Conservation (phyloP, 2,797 vertebrate species). For the Melanotaenia trifasciata region DNA sequence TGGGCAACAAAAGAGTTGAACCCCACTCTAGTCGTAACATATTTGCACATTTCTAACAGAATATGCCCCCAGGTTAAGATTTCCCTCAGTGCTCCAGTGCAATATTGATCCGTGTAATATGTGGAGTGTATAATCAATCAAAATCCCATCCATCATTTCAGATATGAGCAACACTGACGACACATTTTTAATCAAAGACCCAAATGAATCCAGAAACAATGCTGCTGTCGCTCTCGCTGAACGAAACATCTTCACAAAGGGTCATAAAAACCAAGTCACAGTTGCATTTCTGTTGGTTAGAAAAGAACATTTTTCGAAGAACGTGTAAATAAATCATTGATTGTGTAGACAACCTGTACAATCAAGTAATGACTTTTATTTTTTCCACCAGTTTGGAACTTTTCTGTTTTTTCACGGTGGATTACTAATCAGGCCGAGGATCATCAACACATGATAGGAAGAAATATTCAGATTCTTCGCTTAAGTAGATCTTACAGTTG, state of each 20-base stretch:
- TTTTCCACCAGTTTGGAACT: neutral
- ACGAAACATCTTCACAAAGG: neutral
- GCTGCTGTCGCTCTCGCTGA: neutral
- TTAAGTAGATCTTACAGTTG: too few relatives aligned
- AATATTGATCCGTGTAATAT: neutral
- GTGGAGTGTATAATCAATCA: neutral
- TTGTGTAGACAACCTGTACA: too few relatives aligned
- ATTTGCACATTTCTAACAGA: neutral
- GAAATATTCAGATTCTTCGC: too few relatives aligned
- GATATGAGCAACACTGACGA: neutral
- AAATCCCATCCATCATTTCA: neutral
- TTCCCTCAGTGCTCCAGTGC: neutral
- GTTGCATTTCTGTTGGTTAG: neutral
- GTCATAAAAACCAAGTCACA: neutral
- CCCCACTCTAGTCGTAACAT: neutral
- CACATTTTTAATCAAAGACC: neutral
- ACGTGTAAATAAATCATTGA: too few relatives aligned
- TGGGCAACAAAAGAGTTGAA: neutral
- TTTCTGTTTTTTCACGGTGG: neutral
- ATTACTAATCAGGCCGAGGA: too few relatives aligned
- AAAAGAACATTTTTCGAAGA: neutral
- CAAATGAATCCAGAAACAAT: too few relatives aligned
- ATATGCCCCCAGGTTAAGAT: neutral
- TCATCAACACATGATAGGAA: too few relatives aligned
- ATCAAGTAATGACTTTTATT: neutral